phyloP scores from a whole-genome alignment of 1,140 invertebrate genomes.

The Gryllus bimaculatus region DNA sequence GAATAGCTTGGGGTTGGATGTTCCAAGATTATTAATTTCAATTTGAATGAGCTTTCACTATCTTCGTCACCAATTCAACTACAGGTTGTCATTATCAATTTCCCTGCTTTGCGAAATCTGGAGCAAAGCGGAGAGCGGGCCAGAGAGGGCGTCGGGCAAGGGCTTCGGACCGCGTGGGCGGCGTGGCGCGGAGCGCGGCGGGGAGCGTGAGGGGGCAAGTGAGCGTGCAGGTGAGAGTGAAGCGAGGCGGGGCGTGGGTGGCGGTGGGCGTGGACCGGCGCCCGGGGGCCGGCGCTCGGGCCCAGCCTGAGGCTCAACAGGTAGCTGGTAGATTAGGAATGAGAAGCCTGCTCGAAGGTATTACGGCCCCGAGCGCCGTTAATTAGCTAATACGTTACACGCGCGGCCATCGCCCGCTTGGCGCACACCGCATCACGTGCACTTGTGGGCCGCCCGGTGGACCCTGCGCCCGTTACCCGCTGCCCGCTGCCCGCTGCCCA shows the following conservation, averaged over 20 bases:
- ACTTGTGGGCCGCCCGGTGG: no score
- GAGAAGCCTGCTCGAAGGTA: conserved; percentile 2
- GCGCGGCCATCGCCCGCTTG: background rate
- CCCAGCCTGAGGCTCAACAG: background rate
- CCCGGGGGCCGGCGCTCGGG: background rate
- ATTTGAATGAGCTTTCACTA: conserved; percentile 5
- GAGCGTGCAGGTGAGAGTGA: no score
- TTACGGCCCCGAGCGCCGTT: background rate
- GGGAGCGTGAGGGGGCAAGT: background rate
- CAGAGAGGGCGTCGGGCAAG: background rate
- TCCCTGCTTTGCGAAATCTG: background rate
- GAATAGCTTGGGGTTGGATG: conserved; percentile 3
- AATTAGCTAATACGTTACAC: conserved; percentile 5
- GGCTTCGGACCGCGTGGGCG: background rate
- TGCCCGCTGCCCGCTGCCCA: no score
- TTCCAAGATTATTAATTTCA: conserved; percentile 6
- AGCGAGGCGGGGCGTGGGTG: background rate
- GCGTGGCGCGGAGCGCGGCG: no score
- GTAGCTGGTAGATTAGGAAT: conserved; percentile 4
- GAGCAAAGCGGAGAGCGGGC: background rate
- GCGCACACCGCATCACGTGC: no score
- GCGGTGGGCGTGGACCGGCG: no score
- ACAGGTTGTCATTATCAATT: conserved; percentile 5
- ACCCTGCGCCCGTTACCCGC: no score
- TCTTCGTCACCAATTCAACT: conserved; percentile 4